phyloP scores from a whole-genome alignment of 2,113 vertebrate genomes.

The Albula goreensis region DNA sequence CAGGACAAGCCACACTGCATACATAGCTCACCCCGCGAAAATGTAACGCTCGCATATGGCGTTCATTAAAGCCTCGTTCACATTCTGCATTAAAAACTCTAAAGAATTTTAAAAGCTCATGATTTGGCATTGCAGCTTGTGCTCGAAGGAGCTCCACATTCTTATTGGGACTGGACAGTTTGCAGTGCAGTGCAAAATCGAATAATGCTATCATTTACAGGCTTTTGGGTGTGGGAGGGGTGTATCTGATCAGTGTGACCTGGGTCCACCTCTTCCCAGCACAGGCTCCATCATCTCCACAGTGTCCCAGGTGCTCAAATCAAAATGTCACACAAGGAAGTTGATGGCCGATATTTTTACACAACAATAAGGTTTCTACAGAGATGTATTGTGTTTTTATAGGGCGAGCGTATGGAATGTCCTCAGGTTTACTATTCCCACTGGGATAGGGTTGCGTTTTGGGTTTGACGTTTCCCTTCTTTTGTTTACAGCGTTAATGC shows the following conservation, averaged over 20 bases:
- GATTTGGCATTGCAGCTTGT: not conserved
- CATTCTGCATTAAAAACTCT: not conserved
- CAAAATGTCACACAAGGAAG: not conserved
- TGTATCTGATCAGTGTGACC: not conserved
- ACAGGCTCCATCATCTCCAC: not conserved
- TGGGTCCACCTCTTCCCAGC: not conserved
- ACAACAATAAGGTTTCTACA: not conserved
- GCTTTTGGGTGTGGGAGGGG: not conserved
- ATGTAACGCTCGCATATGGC: not conserved
- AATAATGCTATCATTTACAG: not conserved
- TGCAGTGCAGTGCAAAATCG: not conserved
- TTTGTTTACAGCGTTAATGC: not conserved
- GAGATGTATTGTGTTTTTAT: not conserved
- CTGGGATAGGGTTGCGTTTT: not conserved
- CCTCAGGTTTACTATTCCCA: not conserved
- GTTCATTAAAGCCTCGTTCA: not conserved
- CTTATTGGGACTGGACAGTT: not conserved
- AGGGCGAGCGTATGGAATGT: not conserved
- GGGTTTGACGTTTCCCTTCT: not conserved
- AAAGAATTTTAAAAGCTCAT: not conserved
- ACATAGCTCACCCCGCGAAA: not conserved
- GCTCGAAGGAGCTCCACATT: not conserved
- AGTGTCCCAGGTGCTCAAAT: not conserved
- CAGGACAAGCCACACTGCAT: not conserved
- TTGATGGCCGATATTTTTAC: not conserved